Evolutionary conservation across 1,140 invertebrate species (phyloP).

Genomic region (Bradynema listronoti): DNA sequence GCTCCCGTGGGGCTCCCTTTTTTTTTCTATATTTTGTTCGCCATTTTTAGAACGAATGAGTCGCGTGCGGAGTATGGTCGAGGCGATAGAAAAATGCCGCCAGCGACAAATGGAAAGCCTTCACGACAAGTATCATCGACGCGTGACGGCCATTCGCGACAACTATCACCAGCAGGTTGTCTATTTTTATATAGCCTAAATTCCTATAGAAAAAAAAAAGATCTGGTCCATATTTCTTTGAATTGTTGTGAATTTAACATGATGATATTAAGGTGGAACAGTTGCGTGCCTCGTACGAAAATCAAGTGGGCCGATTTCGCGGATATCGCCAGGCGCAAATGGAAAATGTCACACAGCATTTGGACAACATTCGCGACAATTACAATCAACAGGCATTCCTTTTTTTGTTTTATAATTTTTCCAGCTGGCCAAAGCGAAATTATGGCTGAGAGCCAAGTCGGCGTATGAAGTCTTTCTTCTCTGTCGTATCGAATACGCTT

Average conservation of each 20-base stretch:
- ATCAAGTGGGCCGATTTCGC: conserved; percentile 52
- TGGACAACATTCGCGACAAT: conserved; percentile 51
- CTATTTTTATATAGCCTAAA: neutral
- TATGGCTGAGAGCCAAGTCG: no score
- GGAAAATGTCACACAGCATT: conserved; percentile 50
- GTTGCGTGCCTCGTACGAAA: conserved; percentile 46
- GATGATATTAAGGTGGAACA: conserved; percentile 54
- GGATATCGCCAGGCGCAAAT: conserved; percentile 53
- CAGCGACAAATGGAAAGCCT: conserved; percentile 50
- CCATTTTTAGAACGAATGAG: conserved; percentile 44
- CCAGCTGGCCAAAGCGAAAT: no score
- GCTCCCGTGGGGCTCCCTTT: no score
- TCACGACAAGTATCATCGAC: conserved; percentile 48
- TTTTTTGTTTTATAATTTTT: conserved; percentile 4
- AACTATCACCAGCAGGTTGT: conserved; percentile 49
- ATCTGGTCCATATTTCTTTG: no score
- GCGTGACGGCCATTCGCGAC: conserved; percentile 43
- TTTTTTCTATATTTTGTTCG: no score
- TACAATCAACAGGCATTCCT: conserved; percentile 49
- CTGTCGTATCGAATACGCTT: no score
- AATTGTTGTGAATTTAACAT: no score
- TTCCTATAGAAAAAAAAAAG: no score
- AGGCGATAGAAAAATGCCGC: conserved; percentile 57
- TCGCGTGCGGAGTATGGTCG: conserved; percentile 51
- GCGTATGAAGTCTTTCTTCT: no score